phyloP scores from a whole-genome alignment of 2,888 invertebrate genomes.

The Ditula angustiorana region DNA sequence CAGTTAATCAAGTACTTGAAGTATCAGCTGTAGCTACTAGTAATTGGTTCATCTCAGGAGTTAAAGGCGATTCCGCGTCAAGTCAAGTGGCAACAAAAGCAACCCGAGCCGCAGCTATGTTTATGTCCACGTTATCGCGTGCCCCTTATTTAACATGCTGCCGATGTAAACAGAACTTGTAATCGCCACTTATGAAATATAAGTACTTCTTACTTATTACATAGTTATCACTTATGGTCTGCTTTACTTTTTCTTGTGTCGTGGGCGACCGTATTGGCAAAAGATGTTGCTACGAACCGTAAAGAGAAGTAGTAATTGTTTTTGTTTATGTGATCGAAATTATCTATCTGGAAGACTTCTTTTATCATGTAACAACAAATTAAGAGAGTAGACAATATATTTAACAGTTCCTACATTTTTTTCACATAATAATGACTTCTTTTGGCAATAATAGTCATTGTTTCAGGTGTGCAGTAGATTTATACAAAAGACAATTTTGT shows the following conservation, averaged over 20 bases:
- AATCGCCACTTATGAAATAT: constrained; percentile 50
- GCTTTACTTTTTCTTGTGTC: not conserved
- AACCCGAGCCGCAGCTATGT: constrained; percentile 52
- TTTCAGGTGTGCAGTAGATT: too few relatives aligned
- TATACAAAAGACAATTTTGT: too few relatives aligned
- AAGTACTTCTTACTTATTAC: not conserved
- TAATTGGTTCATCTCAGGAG: constrained; percentile 26
- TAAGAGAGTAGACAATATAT: too few relatives aligned
- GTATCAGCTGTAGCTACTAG: constrained; percentile 4
- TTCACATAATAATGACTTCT: too few relatives aligned
- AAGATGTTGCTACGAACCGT: not conserved
- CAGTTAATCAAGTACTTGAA: not conserved
- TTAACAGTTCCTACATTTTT: too few relatives aligned
- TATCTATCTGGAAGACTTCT: too few relatives aligned
- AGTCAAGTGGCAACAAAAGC: constrained; percentile 48
- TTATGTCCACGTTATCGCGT: constrained; percentile 66
- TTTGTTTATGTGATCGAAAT: too few relatives aligned
- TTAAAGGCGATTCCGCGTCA: not conserved
- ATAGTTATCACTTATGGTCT: not conserved
- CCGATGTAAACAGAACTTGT: constrained; percentile 59
- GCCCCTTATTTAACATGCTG: constrained; percentile 60
- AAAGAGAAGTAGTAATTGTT: too few relatives aligned
- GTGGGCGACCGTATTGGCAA: not conserved
- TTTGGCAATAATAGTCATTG: too few relatives aligned
- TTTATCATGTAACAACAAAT: too few relatives aligned